Evolutionary conservation across 2,113 vertebrate genomes (phyloP).

Genomic region (Siphamia tubifer): DNA sequence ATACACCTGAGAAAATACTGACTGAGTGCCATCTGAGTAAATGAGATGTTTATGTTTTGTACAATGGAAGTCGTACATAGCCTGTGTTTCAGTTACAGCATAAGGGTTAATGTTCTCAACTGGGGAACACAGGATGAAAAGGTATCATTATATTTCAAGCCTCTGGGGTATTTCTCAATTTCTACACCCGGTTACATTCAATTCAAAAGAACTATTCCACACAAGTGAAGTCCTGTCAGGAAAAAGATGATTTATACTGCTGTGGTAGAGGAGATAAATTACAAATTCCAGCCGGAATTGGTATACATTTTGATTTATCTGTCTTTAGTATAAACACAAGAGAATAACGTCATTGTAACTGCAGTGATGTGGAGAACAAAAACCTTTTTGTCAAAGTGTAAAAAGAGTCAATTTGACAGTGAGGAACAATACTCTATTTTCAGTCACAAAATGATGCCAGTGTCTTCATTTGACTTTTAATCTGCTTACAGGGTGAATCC

Average conservation of each 20-base stretch:
- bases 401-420: too few species aligned
- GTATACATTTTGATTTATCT: background rate
- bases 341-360: background rate
- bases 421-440: too few species aligned
- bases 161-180: conserved; percentile 24
- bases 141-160: conserved; percentile 37
- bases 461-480: background rate
- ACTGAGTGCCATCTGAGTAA: background rate
- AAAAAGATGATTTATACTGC: conserved; percentile 9
- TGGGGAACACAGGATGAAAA: conserved; percentile 5
- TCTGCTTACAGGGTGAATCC: background rate
- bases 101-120: conserved; percentile 22
- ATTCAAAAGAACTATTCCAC: conserved; percentile 24
- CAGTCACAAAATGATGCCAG: background rate
- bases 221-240: background rate
- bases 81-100: background rate
- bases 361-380: too few species aligned
- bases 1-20: too few species aligned
- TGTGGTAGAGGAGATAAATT: background rate
- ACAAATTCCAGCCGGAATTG: background rate
- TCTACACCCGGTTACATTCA: conserved; percentile 26
- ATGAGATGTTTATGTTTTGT: background rate
- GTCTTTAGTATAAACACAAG: background rate
- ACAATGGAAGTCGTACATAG: too few species aligned
- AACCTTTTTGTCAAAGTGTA: too few species aligned